phyloP scores from a whole-genome alignment of 1,140 invertebrate species.

The Bombus sibiricus region DNA sequence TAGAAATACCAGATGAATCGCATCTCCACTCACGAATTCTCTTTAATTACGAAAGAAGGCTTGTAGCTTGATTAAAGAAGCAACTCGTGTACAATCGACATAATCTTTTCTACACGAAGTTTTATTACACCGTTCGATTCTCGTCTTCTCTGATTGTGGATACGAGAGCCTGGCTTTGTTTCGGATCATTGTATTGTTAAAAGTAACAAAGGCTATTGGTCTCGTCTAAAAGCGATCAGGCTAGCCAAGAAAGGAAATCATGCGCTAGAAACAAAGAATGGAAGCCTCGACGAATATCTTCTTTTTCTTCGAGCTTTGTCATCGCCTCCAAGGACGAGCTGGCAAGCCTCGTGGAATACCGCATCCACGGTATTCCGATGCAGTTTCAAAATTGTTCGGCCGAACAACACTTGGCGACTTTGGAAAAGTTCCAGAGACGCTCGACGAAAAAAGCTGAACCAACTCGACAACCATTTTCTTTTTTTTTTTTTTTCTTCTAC shows the following conservation, averaged over 20 bases:
- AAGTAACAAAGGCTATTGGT: neutral
- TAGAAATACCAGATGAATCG: neutral
- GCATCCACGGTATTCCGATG: conserved; percentile 31
- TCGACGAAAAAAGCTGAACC: neutral
- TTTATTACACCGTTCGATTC: neutral
- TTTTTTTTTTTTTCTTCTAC: neutral
- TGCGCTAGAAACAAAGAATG: conserved; percentile 19
- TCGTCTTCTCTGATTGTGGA: neutral
- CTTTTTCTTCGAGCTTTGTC: neutral
- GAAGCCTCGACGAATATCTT: neutral
- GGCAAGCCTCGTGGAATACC: neutral
- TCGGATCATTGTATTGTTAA: neutral
- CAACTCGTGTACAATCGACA: no score
- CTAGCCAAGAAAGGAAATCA: neutral
- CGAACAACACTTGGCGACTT: neutral
- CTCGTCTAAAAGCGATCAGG: neutral
- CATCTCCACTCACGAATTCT: neutral
- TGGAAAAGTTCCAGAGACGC: conserved; percentile 42
- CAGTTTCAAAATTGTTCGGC: conserved; percentile 4
- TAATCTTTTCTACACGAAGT: no score
- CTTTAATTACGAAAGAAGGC: no score
- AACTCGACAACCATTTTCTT: neutral
- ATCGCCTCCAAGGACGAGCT: conserved; percentile 38
- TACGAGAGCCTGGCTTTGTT: neutral
- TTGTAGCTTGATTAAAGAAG: neutral